These are phyloP conservation scores for Nebria salina DNA, from an alignment of 2,888 invertebrate genomes.

Conservation along the genomic window DNA sequence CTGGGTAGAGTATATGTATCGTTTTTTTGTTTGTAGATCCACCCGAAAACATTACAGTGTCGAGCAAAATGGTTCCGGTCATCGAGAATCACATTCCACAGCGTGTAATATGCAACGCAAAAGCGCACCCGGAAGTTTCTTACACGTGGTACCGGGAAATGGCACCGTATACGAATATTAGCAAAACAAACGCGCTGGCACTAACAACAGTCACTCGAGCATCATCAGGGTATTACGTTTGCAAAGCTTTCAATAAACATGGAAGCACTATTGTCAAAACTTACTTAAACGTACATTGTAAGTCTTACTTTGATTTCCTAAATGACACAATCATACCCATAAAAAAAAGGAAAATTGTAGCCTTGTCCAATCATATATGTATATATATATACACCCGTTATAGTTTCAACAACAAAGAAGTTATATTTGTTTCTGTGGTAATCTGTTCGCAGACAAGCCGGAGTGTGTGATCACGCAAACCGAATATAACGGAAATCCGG, in stretches of 20 bases:
- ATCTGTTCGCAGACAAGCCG: conserved; percentile 73
- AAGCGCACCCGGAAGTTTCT: conserved; percentile 75
- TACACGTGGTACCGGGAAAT: conserved; percentile 71
- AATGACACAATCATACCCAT: not conserved
- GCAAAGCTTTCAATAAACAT: conserved; percentile 82
- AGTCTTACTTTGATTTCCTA: conserved; percentile 60
- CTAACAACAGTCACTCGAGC: conserved; percentile 74
- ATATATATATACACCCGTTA: too few species aligned
- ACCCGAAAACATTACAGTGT: conserved; percentile 86
- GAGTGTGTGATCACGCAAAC: conserved; percentile 82
- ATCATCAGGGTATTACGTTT: conserved; percentile 81
- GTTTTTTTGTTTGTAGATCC: conserved; percentile 67
- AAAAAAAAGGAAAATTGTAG: not conserved
- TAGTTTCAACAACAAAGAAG: too few species aligned
- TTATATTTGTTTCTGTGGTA: too few species aligned
- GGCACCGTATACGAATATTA: conserved; percentile 65
- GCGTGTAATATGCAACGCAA: conserved; percentile 68
- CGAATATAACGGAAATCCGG: conserved; percentile 77
- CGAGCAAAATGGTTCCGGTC: conserved; percentile 66
- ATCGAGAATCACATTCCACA: conserved; percentile 68
- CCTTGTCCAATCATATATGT: not conserved
- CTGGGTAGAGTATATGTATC: too few species aligned
- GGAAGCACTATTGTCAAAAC: conserved; percentile 77
- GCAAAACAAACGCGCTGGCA: conserved; percentile 66
- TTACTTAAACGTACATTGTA: conserved; percentile 84